These are phyloP conservation scores for Polymixis lichenea DNA, from an alignment of 2,888 invertebrate species.

Conservation along the genomic window DNA sequence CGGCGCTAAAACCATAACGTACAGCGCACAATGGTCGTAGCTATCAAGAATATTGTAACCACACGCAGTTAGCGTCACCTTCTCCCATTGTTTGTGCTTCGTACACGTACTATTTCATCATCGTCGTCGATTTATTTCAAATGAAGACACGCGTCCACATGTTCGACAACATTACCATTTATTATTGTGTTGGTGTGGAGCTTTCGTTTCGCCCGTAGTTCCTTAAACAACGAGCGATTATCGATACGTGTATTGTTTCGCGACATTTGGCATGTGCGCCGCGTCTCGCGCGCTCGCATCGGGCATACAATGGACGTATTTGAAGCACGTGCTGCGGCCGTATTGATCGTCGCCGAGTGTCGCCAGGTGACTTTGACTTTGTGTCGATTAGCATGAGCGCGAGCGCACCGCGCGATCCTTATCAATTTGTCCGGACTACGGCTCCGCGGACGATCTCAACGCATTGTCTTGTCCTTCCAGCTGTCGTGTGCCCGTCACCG, in stretches of 20 bases:
- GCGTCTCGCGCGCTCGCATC: conserved; percentile 82
- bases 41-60: conserved; percentile 72
- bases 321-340: conserved; percentile 87
- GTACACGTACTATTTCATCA: conserved; percentile 83
- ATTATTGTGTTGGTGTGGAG: conserved; percentile 79
- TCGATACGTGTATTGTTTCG: conserved; percentile 86
- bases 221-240: conserved; percentile 84
- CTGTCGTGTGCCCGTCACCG: conserved; percentile 77
- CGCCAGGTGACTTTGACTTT: conserved; percentile 83
- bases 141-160: conserved; percentile 81
- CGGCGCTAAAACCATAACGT: conserved; percentile 71
- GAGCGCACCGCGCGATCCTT: conserved; percentile 80
- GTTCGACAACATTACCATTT: conserved; percentile 81
- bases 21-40: conserved; percentile 69
- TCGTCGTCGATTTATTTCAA: conserved; percentile 80
- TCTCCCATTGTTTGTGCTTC: conserved; percentile 79
- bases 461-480: conserved; percentile 85
- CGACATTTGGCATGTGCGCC: conserved; percentile 86
- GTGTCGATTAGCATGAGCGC: conserved; percentile 84
- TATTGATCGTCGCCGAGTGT: conserved; percentile 81
- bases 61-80: conserved; percentile 76
- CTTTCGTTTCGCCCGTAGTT: conserved; percentile 81
- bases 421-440: conserved; percentile 85
- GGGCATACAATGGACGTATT: conserved; percentile 86
- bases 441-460: conserved; percentile 75